These are phyloP conservation scores for Lepidocyrtinus sp. DNA, from an alignment of 2,888 invertebrate species.

Conservation along the genomic window DNA sequence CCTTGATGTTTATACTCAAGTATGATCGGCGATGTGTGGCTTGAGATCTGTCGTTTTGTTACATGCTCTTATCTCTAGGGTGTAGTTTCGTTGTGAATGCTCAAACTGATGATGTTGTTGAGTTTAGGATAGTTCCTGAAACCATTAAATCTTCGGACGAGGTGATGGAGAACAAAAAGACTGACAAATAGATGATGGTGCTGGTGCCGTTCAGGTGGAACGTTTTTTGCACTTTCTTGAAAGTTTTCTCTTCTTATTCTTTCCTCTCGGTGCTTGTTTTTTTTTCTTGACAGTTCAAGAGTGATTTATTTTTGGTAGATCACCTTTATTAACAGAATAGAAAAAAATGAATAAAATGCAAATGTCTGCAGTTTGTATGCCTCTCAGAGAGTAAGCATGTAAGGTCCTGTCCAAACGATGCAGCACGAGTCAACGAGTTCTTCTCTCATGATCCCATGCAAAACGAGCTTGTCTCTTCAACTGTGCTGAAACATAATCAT, in stretches of 20 bases:
- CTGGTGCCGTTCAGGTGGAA: background rate
- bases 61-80: slow-evolving; percentile 19
- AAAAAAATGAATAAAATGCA: background rate
- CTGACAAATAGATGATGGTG: background rate
- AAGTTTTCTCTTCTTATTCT: slow-evolving; percentile 11
- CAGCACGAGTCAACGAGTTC: slow-evolving; percentile 25
- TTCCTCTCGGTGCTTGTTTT: background rate
- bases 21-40: slow-evolving; percentile 8
- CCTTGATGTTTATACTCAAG: slow-evolving; percentile 59
- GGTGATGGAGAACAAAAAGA: background rate
- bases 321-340: slow-evolving; percentile 38
- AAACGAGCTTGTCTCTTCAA: slow-evolving; percentile 21
- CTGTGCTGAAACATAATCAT: slow-evolving; percentile 7
- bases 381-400: background rate
- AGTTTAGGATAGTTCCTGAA: slow-evolving; percentile 40
- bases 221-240: background rate
- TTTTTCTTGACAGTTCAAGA: background rate
- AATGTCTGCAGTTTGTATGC: background rate
- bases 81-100: background rate
- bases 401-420: background rate
- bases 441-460: background rate
- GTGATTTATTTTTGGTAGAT: slow-evolving; percentile 41
- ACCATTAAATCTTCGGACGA: slow-evolving; percentile 27
- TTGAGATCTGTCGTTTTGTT: background rate
- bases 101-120: background rate